Evolutionary conservation across 1,140 invertebrate genomes (phyloP).

Genomic region (Subanguina moxae): DNA sequence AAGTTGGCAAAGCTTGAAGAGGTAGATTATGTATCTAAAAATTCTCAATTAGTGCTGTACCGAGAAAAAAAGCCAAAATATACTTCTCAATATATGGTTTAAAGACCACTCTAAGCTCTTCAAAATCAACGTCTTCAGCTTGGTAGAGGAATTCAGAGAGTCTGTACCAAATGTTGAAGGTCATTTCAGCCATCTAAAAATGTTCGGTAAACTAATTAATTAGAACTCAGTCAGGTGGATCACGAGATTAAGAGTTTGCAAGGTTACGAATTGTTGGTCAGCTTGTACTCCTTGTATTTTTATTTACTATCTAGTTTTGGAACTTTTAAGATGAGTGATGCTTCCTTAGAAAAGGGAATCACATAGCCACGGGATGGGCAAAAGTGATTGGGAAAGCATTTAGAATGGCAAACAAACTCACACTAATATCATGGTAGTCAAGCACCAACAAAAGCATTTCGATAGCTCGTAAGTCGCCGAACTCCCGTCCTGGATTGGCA

Average conservation of each 20-base stretch:
- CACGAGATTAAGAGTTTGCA: too few relatives aligned
- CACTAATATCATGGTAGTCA: conserved; percentile 92
- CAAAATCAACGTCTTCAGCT: conserved; percentile 74
- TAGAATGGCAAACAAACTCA: conserved; percentile 55
- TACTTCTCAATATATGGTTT: conserved; percentile 83
- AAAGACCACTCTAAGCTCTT: conserved; percentile 67
- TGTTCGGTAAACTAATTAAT: neutral
- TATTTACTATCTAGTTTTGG: too few relatives aligned
- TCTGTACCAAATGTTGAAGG: conserved; percentile 90
- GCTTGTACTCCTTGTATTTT: too few relatives aligned
- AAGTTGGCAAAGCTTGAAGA: conserved; percentile 75
- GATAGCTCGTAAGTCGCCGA: conserved; percentile 76
- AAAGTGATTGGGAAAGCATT: too few relatives aligned
- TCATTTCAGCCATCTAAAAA: conserved; percentile 83
- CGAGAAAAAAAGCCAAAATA: too few relatives aligned
- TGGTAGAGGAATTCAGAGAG: conserved; percentile 89
- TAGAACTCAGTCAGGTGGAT: neutral
- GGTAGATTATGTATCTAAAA: conserved; percentile 69
- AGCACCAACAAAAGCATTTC: conserved; percentile 85
- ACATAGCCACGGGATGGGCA: too few relatives aligned
- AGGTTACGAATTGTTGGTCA: too few relatives aligned
- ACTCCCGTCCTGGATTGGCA: conserved; percentile 61
- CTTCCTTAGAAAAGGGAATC: too few relatives aligned
- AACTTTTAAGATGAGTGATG: too few relatives aligned
- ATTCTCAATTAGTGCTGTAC: conserved; percentile 9